These are phyloP conservation scores for Vireo altiloquus DNA, from an alignment of 2,113 vertebrate species.

Conservation along the genomic window DNA sequence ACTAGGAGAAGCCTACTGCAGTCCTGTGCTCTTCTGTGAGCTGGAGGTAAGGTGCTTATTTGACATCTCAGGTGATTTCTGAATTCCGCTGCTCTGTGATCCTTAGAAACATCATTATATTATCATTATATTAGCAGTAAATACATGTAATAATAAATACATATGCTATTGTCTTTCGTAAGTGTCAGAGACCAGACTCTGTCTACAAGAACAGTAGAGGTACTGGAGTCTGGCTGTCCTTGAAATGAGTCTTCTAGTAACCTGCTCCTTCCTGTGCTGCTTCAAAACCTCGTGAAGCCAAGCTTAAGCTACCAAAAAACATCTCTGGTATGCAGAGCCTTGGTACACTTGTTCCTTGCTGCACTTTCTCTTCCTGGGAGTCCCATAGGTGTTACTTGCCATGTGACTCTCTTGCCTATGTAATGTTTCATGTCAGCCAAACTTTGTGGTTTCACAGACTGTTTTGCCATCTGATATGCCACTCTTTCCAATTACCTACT, in stretches of 20 bases:
- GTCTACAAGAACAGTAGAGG: neutral
- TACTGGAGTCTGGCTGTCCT: neutral
- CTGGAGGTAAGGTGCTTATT: slow-evolving; percentile 65
- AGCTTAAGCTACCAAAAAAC: neutral
- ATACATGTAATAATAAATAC: neutral
- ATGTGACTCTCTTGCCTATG: neutral
- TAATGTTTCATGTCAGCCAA: neutral
- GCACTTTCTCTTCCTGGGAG: neutral
- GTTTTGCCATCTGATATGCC: neutral
- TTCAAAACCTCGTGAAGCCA: neutral
- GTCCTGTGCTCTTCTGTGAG: slow-evolving; percentile 73
- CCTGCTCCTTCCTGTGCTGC: neutral
- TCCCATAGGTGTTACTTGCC: neutral
- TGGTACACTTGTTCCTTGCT: neutral
- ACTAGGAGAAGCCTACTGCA: slow-evolving; percentile 64
- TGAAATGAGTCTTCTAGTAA: neutral
- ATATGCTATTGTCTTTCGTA: neutral
- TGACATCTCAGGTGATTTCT: neutral
- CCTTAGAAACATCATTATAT: neutral
- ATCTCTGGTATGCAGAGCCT: neutral
- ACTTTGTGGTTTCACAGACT: neutral
- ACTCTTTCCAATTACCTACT: neutral
- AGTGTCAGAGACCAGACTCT: neutral
- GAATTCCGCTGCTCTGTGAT: neutral
- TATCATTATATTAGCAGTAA: neutral